A percentile compares a stretch with the other conserved stretches of the same genome.
phyloP scores from a whole-genome alignment of 2,797 vertebrate species.

The Pogonophryne albipinna region DNA sequence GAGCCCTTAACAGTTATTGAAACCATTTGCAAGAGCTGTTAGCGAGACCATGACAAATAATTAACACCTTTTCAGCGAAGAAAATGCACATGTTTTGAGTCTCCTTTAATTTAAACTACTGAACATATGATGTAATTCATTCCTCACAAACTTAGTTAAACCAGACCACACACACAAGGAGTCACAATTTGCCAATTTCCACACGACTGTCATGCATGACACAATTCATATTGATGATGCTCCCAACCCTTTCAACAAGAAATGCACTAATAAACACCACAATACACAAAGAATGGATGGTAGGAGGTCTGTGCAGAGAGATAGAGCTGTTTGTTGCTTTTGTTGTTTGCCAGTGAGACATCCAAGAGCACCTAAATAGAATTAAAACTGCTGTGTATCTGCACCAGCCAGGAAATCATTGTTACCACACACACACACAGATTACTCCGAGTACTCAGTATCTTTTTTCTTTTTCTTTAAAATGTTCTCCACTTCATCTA shows the following conservation, averaged over 20 bases:
- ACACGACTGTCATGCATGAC: constrained; percentile 67
- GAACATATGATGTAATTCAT: constrained; percentile 20
- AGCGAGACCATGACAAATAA: constrained; percentile 2
- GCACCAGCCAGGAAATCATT: constrained; percentile 70
- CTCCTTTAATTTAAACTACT: constrained; percentile 24
- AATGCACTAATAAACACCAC: constrained; percentile 53
- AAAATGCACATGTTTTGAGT: constrained; percentile 16
- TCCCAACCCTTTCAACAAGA: constrained; percentile 58
- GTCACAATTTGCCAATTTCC: constrained; percentile 67
- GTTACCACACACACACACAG: constrained; percentile 39
- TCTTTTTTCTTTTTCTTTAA: constrained; percentile 52
- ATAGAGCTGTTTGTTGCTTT: constrained; percentile 70
- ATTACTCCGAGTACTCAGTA: constrained; percentile 43
- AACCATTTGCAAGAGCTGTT: constrained; percentile 4
- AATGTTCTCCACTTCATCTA: constrained; percentile 37
- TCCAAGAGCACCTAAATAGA: constrained; percentile 69
- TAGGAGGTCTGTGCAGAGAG: constrained; percentile 59
- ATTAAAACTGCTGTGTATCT: constrained; percentile 73
- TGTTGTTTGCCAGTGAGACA: constrained; percentile 69
- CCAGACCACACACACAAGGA: constrained; percentile 49
- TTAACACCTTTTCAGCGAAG: constrained; percentile 26
- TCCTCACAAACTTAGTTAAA: constrained; percentile 44
- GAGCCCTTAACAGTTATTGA: neutral
- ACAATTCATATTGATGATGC: constrained; percentile 45
- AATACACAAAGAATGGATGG: constrained; percentile 38